Evolutionary conservation across 2,113 vertebrate species (phyloP).

Genomic region (Sinocyclocheilus anshuiensis): DNA sequence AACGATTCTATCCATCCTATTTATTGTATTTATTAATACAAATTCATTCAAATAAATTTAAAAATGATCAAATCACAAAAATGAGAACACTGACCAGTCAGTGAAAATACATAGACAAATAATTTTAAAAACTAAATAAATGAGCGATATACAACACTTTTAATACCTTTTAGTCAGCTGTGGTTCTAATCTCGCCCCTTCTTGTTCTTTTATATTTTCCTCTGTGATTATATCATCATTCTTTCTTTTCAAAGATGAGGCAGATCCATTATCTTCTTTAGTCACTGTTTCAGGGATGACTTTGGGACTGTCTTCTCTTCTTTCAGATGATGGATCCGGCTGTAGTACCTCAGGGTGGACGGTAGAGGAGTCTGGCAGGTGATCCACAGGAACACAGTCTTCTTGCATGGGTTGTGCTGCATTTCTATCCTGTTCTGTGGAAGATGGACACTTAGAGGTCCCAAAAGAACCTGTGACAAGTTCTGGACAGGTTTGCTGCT

Average conservation of each 20-base stretch:
- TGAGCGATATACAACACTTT: neutral
- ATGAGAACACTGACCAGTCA: neutral
- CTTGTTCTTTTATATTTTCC: neutral
- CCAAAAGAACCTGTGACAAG: neutral
- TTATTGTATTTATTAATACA: neutral
- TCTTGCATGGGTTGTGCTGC: neutral
- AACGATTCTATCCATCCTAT: neutral
- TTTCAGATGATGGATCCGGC: neutral
- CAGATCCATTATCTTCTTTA: neutral
- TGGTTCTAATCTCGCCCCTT: neutral
- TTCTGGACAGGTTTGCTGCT: constrained; percentile 11
- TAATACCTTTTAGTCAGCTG: constrained; percentile 6
- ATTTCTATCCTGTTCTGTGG: neutral
- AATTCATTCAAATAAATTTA: neutral
- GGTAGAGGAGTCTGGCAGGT: neutral
- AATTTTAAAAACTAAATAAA: neutral
- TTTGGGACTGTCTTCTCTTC: neutral
- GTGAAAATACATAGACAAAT: neutral
- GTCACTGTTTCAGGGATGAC: neutral
- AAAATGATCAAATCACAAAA: neutral
- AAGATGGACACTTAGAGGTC: neutral
- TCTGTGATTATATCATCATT: neutral
- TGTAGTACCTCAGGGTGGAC: neutral
- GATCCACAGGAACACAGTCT: neutral
- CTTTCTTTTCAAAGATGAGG: constrained; percentile 3